phyloP scores from a whole-genome alignment of 2,888 invertebrate species.

The Linnaemya vulpina region DNA sequence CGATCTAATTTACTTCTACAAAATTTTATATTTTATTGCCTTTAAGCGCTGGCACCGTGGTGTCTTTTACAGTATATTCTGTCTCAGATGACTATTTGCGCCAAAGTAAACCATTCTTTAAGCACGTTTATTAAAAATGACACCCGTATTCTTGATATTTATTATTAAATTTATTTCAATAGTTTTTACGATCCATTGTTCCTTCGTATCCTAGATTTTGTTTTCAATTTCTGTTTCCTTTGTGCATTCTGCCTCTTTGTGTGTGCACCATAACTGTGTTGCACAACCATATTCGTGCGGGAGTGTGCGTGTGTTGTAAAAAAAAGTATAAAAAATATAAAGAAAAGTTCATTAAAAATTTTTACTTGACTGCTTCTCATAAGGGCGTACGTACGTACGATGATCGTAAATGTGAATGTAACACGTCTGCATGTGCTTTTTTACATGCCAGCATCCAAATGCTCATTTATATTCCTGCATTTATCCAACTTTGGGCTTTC shows the following conservation, averaged over 20 bases:
- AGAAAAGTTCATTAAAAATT: constrained; percentile 64
- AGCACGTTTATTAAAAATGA: no score
- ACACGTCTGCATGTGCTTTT: no score
- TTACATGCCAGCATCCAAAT: constrained; percentile 4
- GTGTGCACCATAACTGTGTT: not conserved
- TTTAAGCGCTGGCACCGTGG: no score
- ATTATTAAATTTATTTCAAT: no score
- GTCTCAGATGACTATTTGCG: no score
- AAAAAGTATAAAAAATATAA: not conserved
- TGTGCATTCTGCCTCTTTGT: not conserved
- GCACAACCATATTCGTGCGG: not conserved
- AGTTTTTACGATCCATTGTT: no score
- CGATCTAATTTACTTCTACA: no score
- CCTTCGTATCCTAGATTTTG: not conserved
- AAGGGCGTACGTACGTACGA: not conserved
- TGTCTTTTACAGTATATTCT: no score
- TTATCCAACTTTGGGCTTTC: not conserved
- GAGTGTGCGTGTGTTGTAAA: not conserved
- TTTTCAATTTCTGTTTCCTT: not conserved
- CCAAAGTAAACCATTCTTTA: no score
- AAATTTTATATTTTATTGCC: no score
- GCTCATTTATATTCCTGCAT: not conserved
- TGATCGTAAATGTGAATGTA: not conserved
- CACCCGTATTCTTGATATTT: no score
- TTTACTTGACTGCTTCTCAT: constrained; percentile 58